Base-by-base conservation (phyloP, 2,797 vertebrate species). In the Acestrorhynchus altus region DNA sequence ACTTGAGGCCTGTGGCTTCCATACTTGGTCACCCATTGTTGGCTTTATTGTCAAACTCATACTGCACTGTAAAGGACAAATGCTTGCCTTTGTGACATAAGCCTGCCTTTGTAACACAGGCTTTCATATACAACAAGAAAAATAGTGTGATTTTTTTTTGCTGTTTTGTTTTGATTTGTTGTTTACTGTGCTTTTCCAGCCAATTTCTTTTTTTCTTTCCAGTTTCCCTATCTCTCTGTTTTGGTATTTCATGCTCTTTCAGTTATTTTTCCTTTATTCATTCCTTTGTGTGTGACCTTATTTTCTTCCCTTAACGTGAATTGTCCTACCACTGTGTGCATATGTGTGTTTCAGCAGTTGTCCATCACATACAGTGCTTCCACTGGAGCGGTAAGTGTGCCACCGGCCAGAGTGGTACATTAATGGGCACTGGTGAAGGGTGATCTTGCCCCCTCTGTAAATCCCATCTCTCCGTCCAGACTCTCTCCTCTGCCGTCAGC, bases 401-500 rank as follows among this genome's bases (percentile, higher is more conserved):
- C 88, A 86, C 85, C 85, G 46, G 64, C 64, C 44, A 35, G 24
- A 51, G 46, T 20, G 16, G 46, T 35, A 18, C 47, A 51, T 68
- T 89, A 88, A 90, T 89, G 88, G 89, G 87, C 89, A 84, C 88
- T 89, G 85, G 83, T 86, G 11, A 80, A 83, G 86, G 89, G 88
- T 91, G 83, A 90, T 78, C 84, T 76, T 42, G 69, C 74, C 42
- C 57, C 83, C 12, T 86, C 83, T 88, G 85, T 88, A 91, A 92
- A 91, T 90, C 91, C 87, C 86, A 85, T 88, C 65, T 65, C 28
- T 15, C 56, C 59, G 31, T 61, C 77, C 73, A 26, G 44, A 57
- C 52, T 69, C 64, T 78, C 79, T 73, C 66, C 72, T 76, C 69
- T 60, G 61, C 78, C 76, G 26, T 76, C 78, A 68, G 20, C 56